Percentiles rank a stretch among this genome's conserved stretches.
These are phyloP conservation scores for Cephus pygmeus DNA, from an alignment of 2,888 invertebrate genomes.

Conservation along the genomic window DNA sequence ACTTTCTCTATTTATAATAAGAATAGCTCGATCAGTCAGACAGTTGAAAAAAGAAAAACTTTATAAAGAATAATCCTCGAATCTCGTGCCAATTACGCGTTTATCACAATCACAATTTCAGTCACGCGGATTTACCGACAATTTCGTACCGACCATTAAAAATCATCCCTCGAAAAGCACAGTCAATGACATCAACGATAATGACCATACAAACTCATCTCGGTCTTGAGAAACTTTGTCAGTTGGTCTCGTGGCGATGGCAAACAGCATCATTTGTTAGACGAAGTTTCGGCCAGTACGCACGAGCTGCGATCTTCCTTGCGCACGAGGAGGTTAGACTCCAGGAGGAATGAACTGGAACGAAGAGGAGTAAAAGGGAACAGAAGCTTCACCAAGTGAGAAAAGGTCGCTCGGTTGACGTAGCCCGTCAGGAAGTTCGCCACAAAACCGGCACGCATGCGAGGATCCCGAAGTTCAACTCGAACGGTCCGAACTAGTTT, in stretches of 20 bases:
- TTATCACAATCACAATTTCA: not conserved
- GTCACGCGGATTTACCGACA: not conserved
- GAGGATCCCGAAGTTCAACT: conserved; percentile 5
- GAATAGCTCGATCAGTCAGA: not conserved
- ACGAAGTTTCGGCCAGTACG: conserved; percentile 16
- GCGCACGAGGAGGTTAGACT: not conserved
- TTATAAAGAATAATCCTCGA: not conserved
- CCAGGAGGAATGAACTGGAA: not conserved
- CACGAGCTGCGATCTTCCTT: conserved; percentile 18
- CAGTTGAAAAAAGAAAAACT: not conserved
- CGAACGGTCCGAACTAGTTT: not conserved
- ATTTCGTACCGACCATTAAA: not conserved
- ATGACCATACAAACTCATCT: not conserved
- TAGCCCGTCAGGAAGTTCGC: conserved; percentile 16
- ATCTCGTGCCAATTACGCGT: not conserved
- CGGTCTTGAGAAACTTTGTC: not conserved
- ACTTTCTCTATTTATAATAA: not conserved
- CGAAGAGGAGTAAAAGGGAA: not conserved
- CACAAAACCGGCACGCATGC: conserved; percentile 17
- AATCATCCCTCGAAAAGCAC: not conserved
- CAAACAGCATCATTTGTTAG: conserved; percentile 22
- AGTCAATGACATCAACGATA: not conserved
- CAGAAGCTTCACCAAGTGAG: not conserved
- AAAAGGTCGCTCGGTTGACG: conserved; percentile 19
- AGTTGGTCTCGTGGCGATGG: conserved; percentile 2